phyloP scores from a whole-genome alignment of 2,797 vertebrate species.

The Coendou prehensilis region DNA sequence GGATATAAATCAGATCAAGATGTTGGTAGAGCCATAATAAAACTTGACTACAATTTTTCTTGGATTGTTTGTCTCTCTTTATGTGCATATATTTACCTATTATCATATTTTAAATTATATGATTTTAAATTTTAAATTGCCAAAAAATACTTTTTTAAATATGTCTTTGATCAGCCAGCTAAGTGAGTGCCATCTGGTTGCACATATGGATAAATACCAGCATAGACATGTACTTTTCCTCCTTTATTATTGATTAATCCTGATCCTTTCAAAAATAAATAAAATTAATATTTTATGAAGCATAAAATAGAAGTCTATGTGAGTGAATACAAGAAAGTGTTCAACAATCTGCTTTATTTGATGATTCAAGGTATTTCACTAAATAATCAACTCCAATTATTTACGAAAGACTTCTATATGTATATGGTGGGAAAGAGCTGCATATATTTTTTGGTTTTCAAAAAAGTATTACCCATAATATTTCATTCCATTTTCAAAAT shows the following conservation, averaged over 20 bases:
- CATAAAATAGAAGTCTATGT: slow-evolving; percentile 8
- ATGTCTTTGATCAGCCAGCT: neutral
- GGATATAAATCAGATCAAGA: neutral
- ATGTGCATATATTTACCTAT: neutral
- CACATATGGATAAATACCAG: neutral
- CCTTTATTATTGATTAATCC: slow-evolving; percentile 34
- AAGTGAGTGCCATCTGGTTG: neutral
- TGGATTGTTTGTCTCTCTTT: neutral
- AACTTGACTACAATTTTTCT: neutral
- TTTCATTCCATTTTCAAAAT: neutral
- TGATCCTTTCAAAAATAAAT: slow-evolving; percentile 43
- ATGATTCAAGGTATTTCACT: slow-evolving; percentile 1
- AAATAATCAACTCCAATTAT: slow-evolving; percentile 38
- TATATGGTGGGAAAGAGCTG: neutral
- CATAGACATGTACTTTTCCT: neutral
- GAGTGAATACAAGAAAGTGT: neutral
- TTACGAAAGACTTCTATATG: neutral
- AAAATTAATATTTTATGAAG: slow-evolving; percentile 49
- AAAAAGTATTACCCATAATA: neutral
- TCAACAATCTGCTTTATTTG: slow-evolving; percentile 29
- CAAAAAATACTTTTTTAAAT: neutral
- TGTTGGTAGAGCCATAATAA: neutral
- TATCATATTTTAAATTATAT: neutral
- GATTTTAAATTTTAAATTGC: neutral
- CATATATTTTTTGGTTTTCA: neutral